phyloP scores from a whole-genome alignment of 1,140 invertebrate species.

The Tenebrio molitor region DNA sequence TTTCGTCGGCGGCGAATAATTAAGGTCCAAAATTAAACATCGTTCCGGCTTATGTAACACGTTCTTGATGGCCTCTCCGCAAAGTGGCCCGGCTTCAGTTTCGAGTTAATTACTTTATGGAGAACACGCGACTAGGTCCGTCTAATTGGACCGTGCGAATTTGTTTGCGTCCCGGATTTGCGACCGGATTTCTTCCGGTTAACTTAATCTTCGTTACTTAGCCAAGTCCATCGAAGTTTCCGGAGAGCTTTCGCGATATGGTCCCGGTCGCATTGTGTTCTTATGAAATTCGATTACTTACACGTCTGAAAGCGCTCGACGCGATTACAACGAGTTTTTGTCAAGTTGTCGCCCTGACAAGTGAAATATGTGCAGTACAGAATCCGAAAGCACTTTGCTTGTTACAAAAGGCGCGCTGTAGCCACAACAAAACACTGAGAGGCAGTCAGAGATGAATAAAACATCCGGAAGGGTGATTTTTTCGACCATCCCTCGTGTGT shows the following conservation, averaged over 20 bases:
- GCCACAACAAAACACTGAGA: not conserved
- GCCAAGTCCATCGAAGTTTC: not conserved
- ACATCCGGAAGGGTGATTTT: not conserved
- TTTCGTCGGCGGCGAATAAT: too few species aligned
- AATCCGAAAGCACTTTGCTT: not conserved
- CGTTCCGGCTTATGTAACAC: constrained; percentile 30
- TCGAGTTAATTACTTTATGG: constrained; percentile 35
- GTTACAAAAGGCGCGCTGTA: not conserved
- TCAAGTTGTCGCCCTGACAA: not conserved
- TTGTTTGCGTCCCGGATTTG: too few species aligned
- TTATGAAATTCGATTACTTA: constrained; percentile 6
- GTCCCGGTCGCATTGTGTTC: not conserved
- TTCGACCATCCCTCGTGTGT: not conserved
- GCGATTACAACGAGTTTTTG: constrained; percentile 10
- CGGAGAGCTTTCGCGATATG: not conserved
- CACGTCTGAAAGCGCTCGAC: constrained; percentile 4
- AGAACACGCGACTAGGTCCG: constrained; percentile 9
- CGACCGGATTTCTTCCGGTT: too few species aligned
- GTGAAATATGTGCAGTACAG: constrained; percentile 12
- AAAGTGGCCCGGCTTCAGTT: constrained; percentile 11
- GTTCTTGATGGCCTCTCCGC: constrained; percentile 16
- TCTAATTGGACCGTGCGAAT: not conserved
- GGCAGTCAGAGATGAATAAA: not conserved
- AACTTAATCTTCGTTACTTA: too few species aligned
- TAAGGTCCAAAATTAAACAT: constrained; percentile 27